Evolutionary conservation across 1,140 invertebrate genomes (phyloP).

Genomic region (Agrilus planipennis): DNA sequence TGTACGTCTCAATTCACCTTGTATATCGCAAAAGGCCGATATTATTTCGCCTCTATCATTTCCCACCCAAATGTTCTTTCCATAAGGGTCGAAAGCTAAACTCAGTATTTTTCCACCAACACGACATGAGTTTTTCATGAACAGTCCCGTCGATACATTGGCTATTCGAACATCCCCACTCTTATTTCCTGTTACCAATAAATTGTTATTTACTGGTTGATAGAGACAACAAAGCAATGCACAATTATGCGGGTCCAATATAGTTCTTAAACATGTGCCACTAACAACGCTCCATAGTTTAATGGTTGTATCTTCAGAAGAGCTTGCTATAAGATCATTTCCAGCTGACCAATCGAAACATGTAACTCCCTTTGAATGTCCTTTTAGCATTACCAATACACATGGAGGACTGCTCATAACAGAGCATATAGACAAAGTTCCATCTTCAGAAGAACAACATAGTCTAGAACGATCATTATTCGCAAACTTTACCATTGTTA

Average conservation of each 20-base stretch:
- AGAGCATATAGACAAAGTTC: conserved; percentile 71
- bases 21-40: conserved; percentile 59
- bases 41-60: conserved; percentile 66
- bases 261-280: conserved; percentile 50
- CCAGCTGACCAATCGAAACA: conserved; percentile 79
- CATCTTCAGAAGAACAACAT: conserved; percentile 71
- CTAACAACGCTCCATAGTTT: conserved; percentile 56
- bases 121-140: conserved; percentile 58
- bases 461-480: conserved; percentile 73
- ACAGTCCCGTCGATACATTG: conserved; percentile 80
- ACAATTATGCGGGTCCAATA: conserved; percentile 48
- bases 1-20: conserved; percentile 60
- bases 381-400: conserved; percentile 59
- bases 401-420: conserved; percentile 54
- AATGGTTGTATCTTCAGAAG: conserved; percentile 62
- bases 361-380: conserved; percentile 64
- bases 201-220: conserved; percentile 80
- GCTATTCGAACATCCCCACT: conserved; percentile 65
- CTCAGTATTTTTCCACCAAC: conserved; percentile 62
- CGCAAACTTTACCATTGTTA: conserved; percentile 77
- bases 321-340: conserved; percentile 73
- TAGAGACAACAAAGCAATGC: conserved; percentile 67
- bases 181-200: conserved; percentile 72
- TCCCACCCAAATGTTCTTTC: conserved; percentile 70
- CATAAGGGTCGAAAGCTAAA: conserved; percentile 66